Base-by-base conservation (phyloP, 2,888 invertebrate species). In the Crioceris asparagi region DNA sequence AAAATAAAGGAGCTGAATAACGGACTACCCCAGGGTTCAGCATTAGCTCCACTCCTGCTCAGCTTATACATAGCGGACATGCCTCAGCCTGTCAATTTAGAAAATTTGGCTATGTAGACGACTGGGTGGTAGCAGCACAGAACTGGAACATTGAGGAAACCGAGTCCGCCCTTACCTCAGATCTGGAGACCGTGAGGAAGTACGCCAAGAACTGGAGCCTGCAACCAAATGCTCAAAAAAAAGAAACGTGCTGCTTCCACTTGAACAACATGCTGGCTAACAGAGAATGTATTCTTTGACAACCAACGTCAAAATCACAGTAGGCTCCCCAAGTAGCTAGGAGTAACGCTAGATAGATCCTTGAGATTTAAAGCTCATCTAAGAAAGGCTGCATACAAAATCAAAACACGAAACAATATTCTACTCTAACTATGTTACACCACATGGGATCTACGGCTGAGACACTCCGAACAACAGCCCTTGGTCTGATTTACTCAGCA, bases 41-140 rank as follows among this genome's bases (percentile, higher is more conserved):
- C 34, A 4, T 17, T 36, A 17, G 39, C 36, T 3, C 33, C 32
- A 17, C 39, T 43, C 30, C 38, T 39, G 19, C 42, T 38, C 21
- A 45, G 37, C 29, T 27, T 39, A 8, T 38, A 47, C 17, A 41
- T 43, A 8, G 35, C 40, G 10, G 42, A 44, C 19, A 40, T 46
- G 29, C 27, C 39, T 8, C 31, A 34, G 31, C 41, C n/a, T n/a
- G 38, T 36, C 36, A 29, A 31, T 43, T 43, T 18, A 40, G 21
- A 17, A 47, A 41, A 14, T 32, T 36, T 33, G 40, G 44, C 17
- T 42, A 39, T 32, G 41, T 39, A 15, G 40, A 32, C 21, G 33
- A 35, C 23, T 40, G 43, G 37, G 23, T 17, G 14, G 23, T 43
- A 29, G 35, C 40, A 15, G 35, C 27, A 35, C 33, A 35, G 18